phyloP scores from a whole-genome alignment of 1,140 invertebrate species.

The Bombus waltoni region DNA sequence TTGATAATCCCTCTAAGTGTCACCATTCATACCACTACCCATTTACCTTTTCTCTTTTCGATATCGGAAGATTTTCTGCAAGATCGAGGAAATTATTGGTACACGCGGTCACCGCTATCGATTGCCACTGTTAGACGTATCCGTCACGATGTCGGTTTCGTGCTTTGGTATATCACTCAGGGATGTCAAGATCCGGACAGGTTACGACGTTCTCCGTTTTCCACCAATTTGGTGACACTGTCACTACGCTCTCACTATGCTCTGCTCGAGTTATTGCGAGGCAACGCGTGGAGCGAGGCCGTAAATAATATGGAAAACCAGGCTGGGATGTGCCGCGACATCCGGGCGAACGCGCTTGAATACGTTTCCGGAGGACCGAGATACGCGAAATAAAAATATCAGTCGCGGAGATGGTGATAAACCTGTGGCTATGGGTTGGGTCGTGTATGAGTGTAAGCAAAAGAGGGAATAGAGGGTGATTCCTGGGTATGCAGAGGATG shows the following conservation, averaged over 20 bases:
- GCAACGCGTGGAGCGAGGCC: constrained; percentile 57
- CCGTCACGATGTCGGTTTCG: constrained; percentile 41
- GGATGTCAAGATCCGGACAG: constrained; percentile 52
- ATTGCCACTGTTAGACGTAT: constrained; percentile 25
- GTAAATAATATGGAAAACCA: constrained; percentile 76
- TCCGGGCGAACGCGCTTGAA: neutral
- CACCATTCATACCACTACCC: too few relatives aligned
- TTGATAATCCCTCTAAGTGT: too few relatives aligned
- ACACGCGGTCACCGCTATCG: constrained; percentile 11
- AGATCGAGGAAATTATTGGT: neutral
- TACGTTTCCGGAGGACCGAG: neutral
- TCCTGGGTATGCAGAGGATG: constrained; percentile 48
- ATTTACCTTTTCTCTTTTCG: too few relatives aligned
- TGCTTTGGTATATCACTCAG: constrained; percentile 58
- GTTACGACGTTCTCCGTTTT: constrained; percentile 60
- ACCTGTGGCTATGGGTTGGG: neutral
- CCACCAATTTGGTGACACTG: constrained; percentile 67
- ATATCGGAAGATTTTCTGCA: too few relatives aligned
- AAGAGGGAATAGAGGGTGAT: constrained; percentile 26
- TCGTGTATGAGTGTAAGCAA: neutral
- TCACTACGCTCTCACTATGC: constrained; percentile 19
- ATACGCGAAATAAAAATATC: constrained; percentile 55
- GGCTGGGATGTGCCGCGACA: too few relatives aligned
- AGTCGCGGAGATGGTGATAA: neutral
- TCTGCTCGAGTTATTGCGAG: constrained; percentile 61